Conservation (phyloP, 2,888 invertebrate genomes). For the Acrocyrtus sp. region DNA sequence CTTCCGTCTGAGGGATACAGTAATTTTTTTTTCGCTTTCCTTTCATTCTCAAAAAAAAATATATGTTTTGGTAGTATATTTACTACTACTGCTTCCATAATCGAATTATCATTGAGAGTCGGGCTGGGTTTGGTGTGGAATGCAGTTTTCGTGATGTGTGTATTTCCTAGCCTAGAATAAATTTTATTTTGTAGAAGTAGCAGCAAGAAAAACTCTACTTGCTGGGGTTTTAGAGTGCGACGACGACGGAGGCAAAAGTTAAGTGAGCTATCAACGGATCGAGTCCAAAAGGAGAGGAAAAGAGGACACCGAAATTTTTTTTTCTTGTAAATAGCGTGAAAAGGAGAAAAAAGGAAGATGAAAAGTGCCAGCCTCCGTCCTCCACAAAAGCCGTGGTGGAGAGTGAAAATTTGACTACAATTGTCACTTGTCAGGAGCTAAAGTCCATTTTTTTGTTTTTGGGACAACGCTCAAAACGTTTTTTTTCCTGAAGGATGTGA, state of each 20-base stretch:
- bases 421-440: constrained; percentile 56
- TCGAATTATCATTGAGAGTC: too few relatives aligned
- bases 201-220: too few relatives aligned
- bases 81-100: too few relatives aligned
- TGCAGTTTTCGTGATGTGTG: too few relatives aligned
- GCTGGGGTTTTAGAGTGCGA: too few relatives aligned
- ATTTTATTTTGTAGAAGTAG: too few relatives aligned
- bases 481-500: neutral
- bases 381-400: constrained; percentile 52
- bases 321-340: too few relatives aligned
- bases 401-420: constrained; percentile 62
- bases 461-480: neutral
- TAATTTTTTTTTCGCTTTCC: neutral
- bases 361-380: constrained; percentile 44
- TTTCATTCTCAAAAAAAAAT: constrained; percentile 1
- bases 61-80: too few relatives aligned
- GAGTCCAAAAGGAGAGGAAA: too few relatives aligned
- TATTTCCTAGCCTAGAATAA: too few relatives aligned
- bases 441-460: constrained; percentile 32
- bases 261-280: constrained; percentile 10
- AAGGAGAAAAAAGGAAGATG: constrained; percentile 19
- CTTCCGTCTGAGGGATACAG: too few relatives aligned
- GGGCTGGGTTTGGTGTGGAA: too few relatives aligned
- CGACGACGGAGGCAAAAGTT: neutral
- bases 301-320: constrained; percentile 10